phyloP scores from a whole-genome alignment of 92 coral and sea anemone genomes.

The Phenganax marumi region DNA sequence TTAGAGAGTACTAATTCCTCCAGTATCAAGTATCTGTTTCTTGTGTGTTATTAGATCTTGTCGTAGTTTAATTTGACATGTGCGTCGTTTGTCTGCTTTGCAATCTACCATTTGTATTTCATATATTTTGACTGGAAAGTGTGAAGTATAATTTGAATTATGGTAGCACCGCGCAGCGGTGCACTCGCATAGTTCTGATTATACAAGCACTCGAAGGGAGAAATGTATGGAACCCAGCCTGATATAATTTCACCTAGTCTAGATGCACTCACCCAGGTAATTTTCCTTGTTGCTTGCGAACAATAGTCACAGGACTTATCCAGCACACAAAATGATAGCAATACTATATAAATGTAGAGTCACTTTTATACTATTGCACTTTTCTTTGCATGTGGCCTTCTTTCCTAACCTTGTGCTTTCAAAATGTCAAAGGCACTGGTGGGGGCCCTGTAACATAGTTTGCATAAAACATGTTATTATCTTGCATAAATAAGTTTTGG shows the following conservation, averaged over 20 bases:
- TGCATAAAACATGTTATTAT: too few species aligned
- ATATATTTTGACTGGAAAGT: constrained; percentile 7
- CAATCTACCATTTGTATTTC: constrained; percentile 16
- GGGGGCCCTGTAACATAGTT: too few species aligned
- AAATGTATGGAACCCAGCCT: constrained; percentile 7
- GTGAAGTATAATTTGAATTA: constrained; percentile 17
- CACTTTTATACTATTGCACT: not conserved
- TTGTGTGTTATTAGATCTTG: too few species aligned
- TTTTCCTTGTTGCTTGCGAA: not conserved
- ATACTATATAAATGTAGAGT: too few species aligned
- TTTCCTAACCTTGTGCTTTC: not conserved
- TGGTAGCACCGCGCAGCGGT: not conserved
- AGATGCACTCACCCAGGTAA: not conserved
- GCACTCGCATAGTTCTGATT: not conserved
- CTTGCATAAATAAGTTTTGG: too few species aligned
- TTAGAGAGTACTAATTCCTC: not conserved
- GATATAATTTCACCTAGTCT: not conserved
- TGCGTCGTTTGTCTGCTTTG: not conserved
- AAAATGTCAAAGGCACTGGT: not conserved
- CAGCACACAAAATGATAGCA: too few species aligned
- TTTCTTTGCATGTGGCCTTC: not conserved
- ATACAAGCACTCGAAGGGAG: constrained; percentile 13
- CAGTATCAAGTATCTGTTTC: too few species aligned
- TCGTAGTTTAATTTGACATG: too few species aligned
- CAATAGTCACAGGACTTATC: not conserved